These are phyloP conservation scores for Malachius bipustulatus DNA, from an alignment of 2,888 invertebrate genomes.

Conservation along the genomic window DNA sequence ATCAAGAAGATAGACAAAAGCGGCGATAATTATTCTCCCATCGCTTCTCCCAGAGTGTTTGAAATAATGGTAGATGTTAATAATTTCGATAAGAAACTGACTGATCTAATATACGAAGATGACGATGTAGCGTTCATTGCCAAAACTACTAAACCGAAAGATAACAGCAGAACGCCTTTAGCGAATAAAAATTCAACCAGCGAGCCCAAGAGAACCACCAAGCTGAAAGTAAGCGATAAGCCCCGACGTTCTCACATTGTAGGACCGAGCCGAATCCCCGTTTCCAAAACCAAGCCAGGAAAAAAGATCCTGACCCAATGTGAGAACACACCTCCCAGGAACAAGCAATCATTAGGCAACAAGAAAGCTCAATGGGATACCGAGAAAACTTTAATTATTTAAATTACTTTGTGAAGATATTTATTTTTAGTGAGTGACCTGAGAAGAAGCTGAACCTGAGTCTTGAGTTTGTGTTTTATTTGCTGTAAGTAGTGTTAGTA, in stretches of 20 bases:
- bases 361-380: conserved; percentile 31
- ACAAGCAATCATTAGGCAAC: conserved; percentile 16
- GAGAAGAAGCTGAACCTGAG: too few species aligned
- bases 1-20: too few species aligned
- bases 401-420: conserved; percentile 18
- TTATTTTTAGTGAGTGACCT: too few species aligned
- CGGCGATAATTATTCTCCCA: too few species aligned
- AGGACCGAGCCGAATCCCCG: conserved; percentile 33
- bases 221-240: conserved; percentile 32
- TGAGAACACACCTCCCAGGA: conserved; percentile 34
- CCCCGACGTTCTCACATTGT: conserved; percentile 25
- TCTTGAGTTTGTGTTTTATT: too few species aligned
- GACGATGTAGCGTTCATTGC: conserved; percentile 25
- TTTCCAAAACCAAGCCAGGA: conserved; percentile 27
- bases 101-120: conserved; percentile 49
- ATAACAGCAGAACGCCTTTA: conserved; percentile 28
- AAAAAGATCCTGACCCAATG: conserved; percentile 27
- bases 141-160: conserved; percentile 21
- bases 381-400: conserved; percentile 33
- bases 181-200: conserved; percentile 25
- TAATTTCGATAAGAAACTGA: conserved; percentile 38
- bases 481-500: too few species aligned
- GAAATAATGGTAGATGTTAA: conserved; percentile 25
- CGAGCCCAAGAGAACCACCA: conserved; percentile 21
- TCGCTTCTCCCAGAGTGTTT: too few species aligned